phyloP scores from a whole-genome alignment of 2,113 vertebrate genomes.

The Collichthys lucidus region DNA sequence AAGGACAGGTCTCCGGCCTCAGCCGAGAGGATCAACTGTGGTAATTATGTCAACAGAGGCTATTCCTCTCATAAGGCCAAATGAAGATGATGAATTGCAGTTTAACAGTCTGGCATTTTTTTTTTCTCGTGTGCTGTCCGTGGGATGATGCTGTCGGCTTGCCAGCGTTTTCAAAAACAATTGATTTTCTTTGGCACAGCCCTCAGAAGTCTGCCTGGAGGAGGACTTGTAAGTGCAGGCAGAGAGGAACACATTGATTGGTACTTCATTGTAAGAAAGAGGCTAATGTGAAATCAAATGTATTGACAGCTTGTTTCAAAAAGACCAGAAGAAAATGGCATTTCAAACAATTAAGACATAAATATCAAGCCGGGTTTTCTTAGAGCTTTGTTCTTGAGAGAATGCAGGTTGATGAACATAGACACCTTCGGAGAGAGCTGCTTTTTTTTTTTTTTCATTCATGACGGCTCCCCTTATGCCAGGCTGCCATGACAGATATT shows the following conservation, averaged over 20 bases:
- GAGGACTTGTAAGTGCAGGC: conserved; percentile 53
- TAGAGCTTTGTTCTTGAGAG: conserved; percentile 31
- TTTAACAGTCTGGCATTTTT: conserved; percentile 56
- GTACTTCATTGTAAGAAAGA: conserved; percentile 67
- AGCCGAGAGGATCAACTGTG: conserved; percentile 23
- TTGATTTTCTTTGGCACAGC: conserved; percentile 72
- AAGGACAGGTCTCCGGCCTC: conserved; percentile 37
- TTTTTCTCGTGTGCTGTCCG: conserved; percentile 43
- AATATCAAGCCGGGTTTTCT: conserved; percentile 37
- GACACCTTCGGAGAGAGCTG: conserved; percentile 62
- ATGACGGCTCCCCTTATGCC: conserved; percentile 66
- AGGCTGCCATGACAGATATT: conserved; percentile 83
- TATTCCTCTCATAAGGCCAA: conserved; percentile 28
- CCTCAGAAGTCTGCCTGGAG: conserved; percentile 56
- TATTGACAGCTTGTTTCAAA: conserved; percentile 69
- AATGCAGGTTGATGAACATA: conserved; percentile 45
- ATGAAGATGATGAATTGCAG: conserved; percentile 62
- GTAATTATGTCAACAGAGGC: conserved; percentile 46
- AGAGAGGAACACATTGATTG: conserved; percentile 72
- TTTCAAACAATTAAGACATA: conserved; percentile 58
- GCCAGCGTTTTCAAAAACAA: conserved; percentile 71
- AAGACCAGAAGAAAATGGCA: conserved; percentile 31
- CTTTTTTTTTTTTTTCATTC: conserved; percentile 12
- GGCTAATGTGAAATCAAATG: conserved; percentile 73
- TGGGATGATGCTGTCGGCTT: conserved; percentile 49